Evolutionary conservation across 2,113 vertebrate genomes (phyloP), one percentile per base, ranked within the genome.

Genomic region (Saccopteryx leptura): DNA sequence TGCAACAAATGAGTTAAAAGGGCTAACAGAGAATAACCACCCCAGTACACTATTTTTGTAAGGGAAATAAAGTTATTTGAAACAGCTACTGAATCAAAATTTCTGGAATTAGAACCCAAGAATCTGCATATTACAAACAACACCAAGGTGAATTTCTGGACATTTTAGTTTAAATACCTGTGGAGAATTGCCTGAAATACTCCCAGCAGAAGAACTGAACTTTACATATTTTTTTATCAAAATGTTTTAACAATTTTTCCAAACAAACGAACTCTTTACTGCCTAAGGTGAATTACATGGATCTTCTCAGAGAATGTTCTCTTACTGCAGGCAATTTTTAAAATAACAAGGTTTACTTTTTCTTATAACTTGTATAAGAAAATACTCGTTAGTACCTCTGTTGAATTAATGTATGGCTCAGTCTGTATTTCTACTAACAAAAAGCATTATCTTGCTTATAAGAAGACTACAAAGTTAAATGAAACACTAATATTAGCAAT

Each of bases 181-280:
- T 58, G 60, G 9, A 74, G 19, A 52, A 76, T 63, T 14, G 58
- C 24, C 19, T 63, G 52, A 68, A 80, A 61, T 65, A 72, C 18
- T 68, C 1, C 1, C 1, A 48, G 10, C 5, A 61, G 52, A 88
- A 79, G 9, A 81, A 46, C 9, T 50, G 12, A 31, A 79, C 9
- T 87, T 90, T 56, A 52, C 4, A 65, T 60, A 54, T 85, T 5
- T 80, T 75, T 71, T 82, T 71, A 71, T 88, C 9, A 81, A 95
- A 74, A 63, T 1, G 56, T 39, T 96, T 91, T 48, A 94, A 88
- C 52, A 88, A 17, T 65, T 80, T 58, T 66, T 12, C n/a, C 31
- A 65, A 88, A 61, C 1, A 68, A 91, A 56, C 14, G 1, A 31
- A 4, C 1, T 54, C 1, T 28, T 33, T n/a, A 72, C 3, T 52